Evolutionary conservation across 2,888 invertebrate genomes (phyloP), one percentile per base, ranked within the genome.

Genomic region (Esperia sulphurella): DNA sequence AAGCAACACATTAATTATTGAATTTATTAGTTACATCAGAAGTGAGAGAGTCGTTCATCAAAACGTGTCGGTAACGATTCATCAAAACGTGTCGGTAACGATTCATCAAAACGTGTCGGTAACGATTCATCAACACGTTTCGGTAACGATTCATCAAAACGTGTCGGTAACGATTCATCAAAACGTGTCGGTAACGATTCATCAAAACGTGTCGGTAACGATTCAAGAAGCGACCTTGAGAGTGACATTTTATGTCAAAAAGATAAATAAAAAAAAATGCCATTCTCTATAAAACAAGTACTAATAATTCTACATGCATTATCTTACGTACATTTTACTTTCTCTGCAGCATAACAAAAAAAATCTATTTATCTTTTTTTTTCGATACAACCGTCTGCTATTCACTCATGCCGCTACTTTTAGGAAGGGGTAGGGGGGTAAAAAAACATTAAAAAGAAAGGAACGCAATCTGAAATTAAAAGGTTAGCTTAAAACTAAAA

Each of bases 311-410:
- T 43, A 54, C 52, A 62, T 63, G 62, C 63, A 51, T 55, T 51
- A 31, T n/a, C 52, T 66, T 82, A 84, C 83, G 67, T 83, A 85
- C 78, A 82, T 79, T 81, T 86, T 84, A 87, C 83, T 87, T 86
- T 86, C 86, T 84, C 87, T 86, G 86, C 83, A 68, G 85, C 86
- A 59, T 70, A 35, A 54, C 61, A 69, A 71, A 65, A 65, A 68
- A 59, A 60, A 54, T 48, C 48, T 46, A 44, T 51, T 51, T 31
- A 2, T 2, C 5, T 2, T 31, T 2, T 31, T 31, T 10, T 31
- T 7, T 31, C 31, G 8, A 8, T 8, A 31, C 45, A 57, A 48
- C 65, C 59, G 62, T 54, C 48, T 10, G n/a, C n/a, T n/a, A n/a
- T 30, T 39, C 68, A 57, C 68, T 55, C 82, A 81, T 80, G 83